Percentiles rank a stretch among this genome's conserved stretches.
Conservation (phyloP, 2,113 vertebrate genomes). For the Cephalopholis sonnerati region DNA sequence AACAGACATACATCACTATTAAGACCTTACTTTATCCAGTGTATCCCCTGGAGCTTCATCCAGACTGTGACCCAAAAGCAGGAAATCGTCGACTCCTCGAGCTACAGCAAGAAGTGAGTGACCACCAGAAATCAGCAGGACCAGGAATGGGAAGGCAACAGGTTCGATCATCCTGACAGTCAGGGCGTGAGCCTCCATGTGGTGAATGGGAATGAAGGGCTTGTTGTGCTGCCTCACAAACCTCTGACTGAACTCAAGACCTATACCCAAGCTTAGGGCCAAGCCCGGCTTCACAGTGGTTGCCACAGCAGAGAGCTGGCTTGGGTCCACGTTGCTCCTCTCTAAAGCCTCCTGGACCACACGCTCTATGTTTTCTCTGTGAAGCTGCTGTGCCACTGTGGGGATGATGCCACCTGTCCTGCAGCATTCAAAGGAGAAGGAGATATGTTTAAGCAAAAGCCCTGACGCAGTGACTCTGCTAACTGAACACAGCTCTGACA, state of each 20-base stretch:
- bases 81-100: slow-evolving; percentile 91
- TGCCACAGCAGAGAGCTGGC: slow-evolving; percentile 90
- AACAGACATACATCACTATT: too few relatives aligned
- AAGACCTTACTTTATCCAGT: slow-evolving; percentile 91
- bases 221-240: slow-evolving; percentile 86
- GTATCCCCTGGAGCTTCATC: slow-evolving; percentile 94
- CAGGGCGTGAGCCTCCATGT: slow-evolving; percentile 98
- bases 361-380: slow-evolving; percentile 89
- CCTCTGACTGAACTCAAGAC: slow-evolving; percentile 88
- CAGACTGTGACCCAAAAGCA: slow-evolving; percentile 90
- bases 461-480: background rate
- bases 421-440: slow-evolving; percentile 36
- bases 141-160: slow-evolving; percentile 93
- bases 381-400: slow-evolving; percentile 91
- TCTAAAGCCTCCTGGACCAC: slow-evolving; percentile 90
- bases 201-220: slow-evolving; percentile 96
- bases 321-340: slow-evolving; percentile 80
- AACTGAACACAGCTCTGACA: background rate
- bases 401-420: slow-evolving; percentile 96
- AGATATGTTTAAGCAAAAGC: background rate
- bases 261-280: slow-evolving; percentile 89
- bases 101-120: slow-evolving; percentile 93
- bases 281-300: slow-evolving; percentile 94
- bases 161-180: slow-evolving; percentile 89
- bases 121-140: slow-evolving; percentile 94